These are phyloP conservation scores for Selene dorsalis DNA, from an alignment of 2,797 vertebrate genomes.

Conservation along the genomic window DNA sequence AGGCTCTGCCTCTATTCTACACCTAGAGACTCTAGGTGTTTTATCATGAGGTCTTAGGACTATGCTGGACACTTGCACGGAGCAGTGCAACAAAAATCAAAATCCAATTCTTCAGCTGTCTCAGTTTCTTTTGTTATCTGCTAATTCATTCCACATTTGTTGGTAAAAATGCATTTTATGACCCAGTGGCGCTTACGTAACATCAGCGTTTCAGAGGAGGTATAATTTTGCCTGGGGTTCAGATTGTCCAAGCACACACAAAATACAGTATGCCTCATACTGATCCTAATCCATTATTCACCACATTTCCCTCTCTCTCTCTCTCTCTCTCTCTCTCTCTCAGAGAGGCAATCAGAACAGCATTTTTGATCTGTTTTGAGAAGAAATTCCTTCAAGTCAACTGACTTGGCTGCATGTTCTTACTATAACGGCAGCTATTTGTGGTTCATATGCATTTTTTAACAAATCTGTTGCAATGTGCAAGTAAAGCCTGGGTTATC, in stretches of 20 bases:
- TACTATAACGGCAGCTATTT: slow-evolving; percentile 60
- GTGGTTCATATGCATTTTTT: slow-evolving; percentile 61
- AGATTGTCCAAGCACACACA: slow-evolving; percentile 67
- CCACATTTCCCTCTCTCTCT: slow-evolving; percentile 62
- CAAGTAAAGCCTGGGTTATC: slow-evolving; percentile 73
- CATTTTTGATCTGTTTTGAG: slow-evolving; percentile 57
- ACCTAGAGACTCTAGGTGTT: too few species aligned
- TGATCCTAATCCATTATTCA: slow-evolving; percentile 80
- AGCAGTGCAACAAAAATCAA: slow-evolving; percentile 17
- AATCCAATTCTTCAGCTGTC: slow-evolving; percentile 7
- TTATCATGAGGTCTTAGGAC: too few species aligned
- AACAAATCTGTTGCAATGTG: slow-evolving; percentile 64
- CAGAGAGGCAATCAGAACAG: slow-evolving; percentile 42
- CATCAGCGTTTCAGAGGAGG: slow-evolving; percentile 60
- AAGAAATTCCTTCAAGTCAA: slow-evolving; percentile 50
- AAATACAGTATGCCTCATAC: slow-evolving; percentile 52
- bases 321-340: slow-evolving; percentile 41
- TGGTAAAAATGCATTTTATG: slow-evolving; percentile 51
- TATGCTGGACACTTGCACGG: not conserved
- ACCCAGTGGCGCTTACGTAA: slow-evolving; percentile 71
- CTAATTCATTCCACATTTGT: slow-evolving; percentile 46
- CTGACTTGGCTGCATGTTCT: slow-evolving; percentile 44
- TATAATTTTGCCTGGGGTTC: slow-evolving; percentile 65
- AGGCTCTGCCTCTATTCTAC: too few species aligned
- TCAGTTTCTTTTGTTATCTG: slow-evolving; percentile 36